Percentiles rank a stretch among this genome's conserved stretches.
These are phyloP conservation scores for Poecilia picta DNA, from an alignment of 2,797 vertebrate species.

Conservation along the genomic window DNA sequence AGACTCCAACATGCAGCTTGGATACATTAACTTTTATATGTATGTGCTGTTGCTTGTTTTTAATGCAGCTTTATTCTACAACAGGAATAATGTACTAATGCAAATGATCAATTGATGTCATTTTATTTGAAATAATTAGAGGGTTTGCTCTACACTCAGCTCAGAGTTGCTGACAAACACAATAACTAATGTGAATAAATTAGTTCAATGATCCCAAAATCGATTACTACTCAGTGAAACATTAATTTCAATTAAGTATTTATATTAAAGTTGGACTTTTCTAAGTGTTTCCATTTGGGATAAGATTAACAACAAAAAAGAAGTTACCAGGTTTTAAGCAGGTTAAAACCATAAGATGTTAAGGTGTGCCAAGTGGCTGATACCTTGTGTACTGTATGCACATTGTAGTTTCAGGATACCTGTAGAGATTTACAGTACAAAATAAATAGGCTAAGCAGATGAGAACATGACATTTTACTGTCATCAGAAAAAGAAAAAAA, in stretches of 20 bases:
- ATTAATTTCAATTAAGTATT: not conserved
- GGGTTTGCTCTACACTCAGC: conserved; percentile 7
- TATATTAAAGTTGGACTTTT: not conserved
- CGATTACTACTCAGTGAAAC: not conserved
- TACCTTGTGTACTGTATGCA: too few species aligned
- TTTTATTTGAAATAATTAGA: not conserved
- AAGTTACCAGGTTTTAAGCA: too few species aligned
- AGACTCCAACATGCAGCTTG: not conserved
- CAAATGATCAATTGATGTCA: not conserved
- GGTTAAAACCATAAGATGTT: too few species aligned
- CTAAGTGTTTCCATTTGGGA: not conserved
- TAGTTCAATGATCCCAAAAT: not conserved
- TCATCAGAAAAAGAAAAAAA: conserved; percentile 20
- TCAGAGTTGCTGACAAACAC: not conserved
- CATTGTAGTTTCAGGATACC: not conserved
- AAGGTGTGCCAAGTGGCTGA: too few species aligned
- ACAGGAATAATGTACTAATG: not conserved
- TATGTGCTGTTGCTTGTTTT: not conserved
- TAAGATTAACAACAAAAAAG: too few species aligned
- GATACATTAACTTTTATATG: not conserved
- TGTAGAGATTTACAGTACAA: not conserved
- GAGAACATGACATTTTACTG: not conserved
- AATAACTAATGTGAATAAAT: not conserved
- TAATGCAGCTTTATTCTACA: not conserved
- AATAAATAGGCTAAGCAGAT: not conserved